Evolutionary conservation across 2,113 vertebrate genomes (phyloP), one percentile per base, ranked within the genome.

Genomic region (Vidua macroura): DNA sequence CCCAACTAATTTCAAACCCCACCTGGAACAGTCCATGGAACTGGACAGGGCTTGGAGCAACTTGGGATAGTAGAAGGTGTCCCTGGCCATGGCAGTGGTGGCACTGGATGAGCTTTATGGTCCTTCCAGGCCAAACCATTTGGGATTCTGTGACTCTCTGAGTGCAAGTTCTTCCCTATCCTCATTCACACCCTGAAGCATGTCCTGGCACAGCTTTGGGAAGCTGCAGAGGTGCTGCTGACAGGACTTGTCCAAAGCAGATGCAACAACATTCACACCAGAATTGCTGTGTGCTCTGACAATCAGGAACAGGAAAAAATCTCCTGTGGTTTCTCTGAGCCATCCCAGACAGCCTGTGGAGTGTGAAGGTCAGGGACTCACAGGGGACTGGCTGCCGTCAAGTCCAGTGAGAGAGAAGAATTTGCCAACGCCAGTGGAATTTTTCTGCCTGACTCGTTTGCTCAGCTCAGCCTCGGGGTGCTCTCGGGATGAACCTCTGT

Each of bases 361-460:
- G 78, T 39, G 12, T 25, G 93, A 85, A 92, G 94, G 93, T 74
- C 89, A 75, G 70, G 51, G 81, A 79, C 33, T 90, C 89, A 27
- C 89, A 22, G 82, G 81, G 74, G 90, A 90, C 79, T 23, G 9
- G 35, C 73, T 83, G 76, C 86, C 35, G 28, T 12, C 48, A 12
- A 30, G 76, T 17, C 88, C 86, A 67, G 31, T 5, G 68, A 95
- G 88, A 83, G 44, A 44, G 93, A 83, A 91, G 76, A 43, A 69
- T 77, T 58, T 70, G 74, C 84, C 66, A 86, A 7, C 51, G 67
- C 33, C 8, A 0, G 59, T 44, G 33, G 30, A 63, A 92, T 94
- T 53, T 86, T 92, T 93, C 88, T 74, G 87, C 87, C 68, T 74
- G 87, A 67, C 43, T 83, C 2, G 3, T 79, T 74, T n/a, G 82